Evolutionary conservation across 30 jellyfish, hydroid and myxozoan genomes (phyloP).

Genomic region (Catostylus mosaicus): DNA sequence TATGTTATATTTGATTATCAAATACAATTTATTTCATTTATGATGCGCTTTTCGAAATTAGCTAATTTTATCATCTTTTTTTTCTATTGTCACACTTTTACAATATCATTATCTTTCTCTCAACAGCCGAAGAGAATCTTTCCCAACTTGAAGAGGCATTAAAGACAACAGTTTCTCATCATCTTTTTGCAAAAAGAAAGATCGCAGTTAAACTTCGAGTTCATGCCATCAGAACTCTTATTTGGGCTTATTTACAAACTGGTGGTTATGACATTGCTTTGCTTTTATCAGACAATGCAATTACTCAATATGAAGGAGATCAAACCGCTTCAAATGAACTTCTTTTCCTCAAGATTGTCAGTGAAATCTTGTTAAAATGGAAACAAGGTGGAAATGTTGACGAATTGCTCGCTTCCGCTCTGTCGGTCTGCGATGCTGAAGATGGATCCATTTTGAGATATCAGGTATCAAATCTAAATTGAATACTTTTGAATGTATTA

Average conservation of each 20-base stretch:
- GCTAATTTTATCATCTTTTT: no score
- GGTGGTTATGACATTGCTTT: conserved; percentile 40
- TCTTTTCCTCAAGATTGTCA: conserved; percentile 8
- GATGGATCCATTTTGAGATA: conserved; percentile 26
- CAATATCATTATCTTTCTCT: no score
- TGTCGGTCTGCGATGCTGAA: conserved; percentile 20
- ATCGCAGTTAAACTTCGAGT: conserved; percentile 51
- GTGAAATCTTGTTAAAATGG: conserved; percentile 26
- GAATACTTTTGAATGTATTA: not conserved
- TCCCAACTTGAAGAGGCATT: conserved; percentile 30
- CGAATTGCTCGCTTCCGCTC: conserved; percentile 34
- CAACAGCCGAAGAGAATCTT: conserved; percentile 52
- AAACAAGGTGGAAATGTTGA: not conserved
- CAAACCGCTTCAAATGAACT: conserved; percentile 20
- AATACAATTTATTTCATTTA: no score
- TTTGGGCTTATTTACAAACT: conserved; percentile 41
- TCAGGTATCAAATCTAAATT: conserved; percentile 13
- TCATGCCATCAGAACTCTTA: conserved; percentile 29
- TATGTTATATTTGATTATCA: no score
- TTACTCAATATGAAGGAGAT: conserved; percentile 44
- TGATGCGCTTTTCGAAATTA: no score
- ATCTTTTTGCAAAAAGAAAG: conserved; percentile 31
- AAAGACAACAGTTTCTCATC: conserved; percentile 49
- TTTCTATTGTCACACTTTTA: no score
- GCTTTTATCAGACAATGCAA: conserved; percentile 55